These are phyloP conservation scores for Sinocyclocheilus maitianheensis DNA, from an alignment of 2,113 vertebrate genomes.

Conservation along the genomic window DNA sequence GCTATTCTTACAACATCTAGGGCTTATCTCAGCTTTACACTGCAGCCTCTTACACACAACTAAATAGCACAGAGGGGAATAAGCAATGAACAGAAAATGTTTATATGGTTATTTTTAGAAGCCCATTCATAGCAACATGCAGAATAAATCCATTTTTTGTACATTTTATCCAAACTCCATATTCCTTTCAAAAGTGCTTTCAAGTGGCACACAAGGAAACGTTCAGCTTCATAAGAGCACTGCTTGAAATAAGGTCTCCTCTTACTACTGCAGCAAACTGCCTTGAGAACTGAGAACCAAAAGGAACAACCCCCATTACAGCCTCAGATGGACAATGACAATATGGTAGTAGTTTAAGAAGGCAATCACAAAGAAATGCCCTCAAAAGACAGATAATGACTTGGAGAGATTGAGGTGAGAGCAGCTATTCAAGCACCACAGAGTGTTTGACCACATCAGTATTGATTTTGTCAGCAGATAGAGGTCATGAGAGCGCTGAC, in stretches of 20 bases:
- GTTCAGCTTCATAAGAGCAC: neutral
- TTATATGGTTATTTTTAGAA: neutral
- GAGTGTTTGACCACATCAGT: constrained; percentile 68
- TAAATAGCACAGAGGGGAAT: constrained; percentile 21
- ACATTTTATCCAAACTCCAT: neutral
- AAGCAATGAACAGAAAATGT: neutral
- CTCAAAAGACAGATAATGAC: constrained; percentile 61
- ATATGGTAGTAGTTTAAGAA: constrained; percentile 50
- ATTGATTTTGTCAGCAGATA: constrained; percentile 68
- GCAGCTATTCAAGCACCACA: constrained; percentile 61
- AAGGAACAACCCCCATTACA: constrained; percentile 14
- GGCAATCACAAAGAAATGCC: constrained; percentile 41
- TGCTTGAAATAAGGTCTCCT: neutral
- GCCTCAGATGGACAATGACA: constrained; percentile 31
- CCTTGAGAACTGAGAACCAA: constrained; percentile 11
- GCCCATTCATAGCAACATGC: neutral
- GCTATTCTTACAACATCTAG: constrained; percentile 36
- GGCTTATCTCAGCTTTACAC: constrained; percentile 28
- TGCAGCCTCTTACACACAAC: constrained; percentile 17
- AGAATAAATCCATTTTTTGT: neutral
- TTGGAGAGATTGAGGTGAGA: constrained; percentile 60
- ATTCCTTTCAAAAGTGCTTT: neutral
- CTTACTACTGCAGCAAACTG: neutral
- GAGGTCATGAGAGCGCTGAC: constrained; percentile 62
- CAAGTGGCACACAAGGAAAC: neutral